Evolutionary conservation across 1,140 invertebrate genomes (phyloP), one percentile per base, ranked within the genome.

Genomic region (Philopotamus ludificatus): DNA sequence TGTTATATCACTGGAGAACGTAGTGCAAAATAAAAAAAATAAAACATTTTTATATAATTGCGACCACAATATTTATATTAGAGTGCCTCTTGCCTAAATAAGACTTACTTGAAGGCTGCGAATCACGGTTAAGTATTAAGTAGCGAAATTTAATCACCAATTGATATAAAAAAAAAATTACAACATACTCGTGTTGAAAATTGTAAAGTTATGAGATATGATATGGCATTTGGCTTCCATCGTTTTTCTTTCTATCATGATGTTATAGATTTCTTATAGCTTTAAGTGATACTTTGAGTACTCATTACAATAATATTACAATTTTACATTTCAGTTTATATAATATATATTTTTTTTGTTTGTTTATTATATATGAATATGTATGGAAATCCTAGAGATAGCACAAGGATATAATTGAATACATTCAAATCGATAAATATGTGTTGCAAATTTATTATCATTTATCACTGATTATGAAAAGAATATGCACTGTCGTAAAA

Each of bases 51-150:
- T 47, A 47, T 47, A 55, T 64, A 55, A 49, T 65, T 80, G 78
- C 79, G 78, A 80, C 78, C 79, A 81, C 79, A 74, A 75, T 79
- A 79, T 80, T 78, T 79, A 80, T 79, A 77, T 80, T 81, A 81
- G 79, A 81, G 79, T 80, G 79, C 79, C 79, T 81, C 79, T 80
- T 80, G 79, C 79, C 79, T 81, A 76, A 77, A 79, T 75, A 79
- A 81, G 79, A 81, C 79, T 81, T 80, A 80, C 78, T 78, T 77
- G 79, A 81, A 81, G 79, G 79, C 79, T 81, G 79, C 79, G 77
- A 79, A 78, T 78, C 79, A 81, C 79, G 75, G 77, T 77, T 78
- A 75, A 78, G 77, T 79, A 77, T 75, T 80, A 79, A 75, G 77
- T 80, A 81, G 79, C 74, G 72, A 73, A 70, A 72, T 71, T 69